Evolutionary conservation across 2,113 vertebrate species (phyloP).

Genomic region (Pseudopipra pipra): DNA sequence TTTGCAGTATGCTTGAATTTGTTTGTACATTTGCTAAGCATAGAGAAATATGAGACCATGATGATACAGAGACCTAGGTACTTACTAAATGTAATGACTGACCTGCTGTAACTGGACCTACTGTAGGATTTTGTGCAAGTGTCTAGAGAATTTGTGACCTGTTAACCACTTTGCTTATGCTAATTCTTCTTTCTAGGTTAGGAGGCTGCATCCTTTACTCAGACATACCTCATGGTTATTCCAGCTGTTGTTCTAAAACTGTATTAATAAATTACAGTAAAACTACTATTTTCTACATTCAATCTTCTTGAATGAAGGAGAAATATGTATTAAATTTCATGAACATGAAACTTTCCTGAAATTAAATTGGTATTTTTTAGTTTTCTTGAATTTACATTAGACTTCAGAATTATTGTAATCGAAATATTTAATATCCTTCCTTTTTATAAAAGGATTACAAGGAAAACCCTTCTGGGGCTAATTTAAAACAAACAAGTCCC

Average conservation of each 20-base stretch:
- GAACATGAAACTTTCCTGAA: not conserved
- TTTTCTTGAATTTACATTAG: not conserved
- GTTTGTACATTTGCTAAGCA: not conserved
- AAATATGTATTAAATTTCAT: not conserved
- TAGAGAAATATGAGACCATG: not conserved
- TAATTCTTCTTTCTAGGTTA: not conserved
- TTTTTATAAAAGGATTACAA: not conserved
- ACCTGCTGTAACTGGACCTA: not conserved
- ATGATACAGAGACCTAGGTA: not conserved
- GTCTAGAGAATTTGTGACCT: not conserved
- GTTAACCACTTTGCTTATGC: not conserved
- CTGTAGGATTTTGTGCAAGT: not conserved
- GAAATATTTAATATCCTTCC: not conserved
- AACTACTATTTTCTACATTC: not conserved
- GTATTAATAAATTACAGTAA: not conserved
- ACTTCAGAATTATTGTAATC: not conserved
- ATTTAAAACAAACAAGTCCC: not conserved
- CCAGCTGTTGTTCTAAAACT: not conserved
- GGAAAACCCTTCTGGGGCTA: not conserved
- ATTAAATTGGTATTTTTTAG: not conserved
- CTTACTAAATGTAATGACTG: not conserved
- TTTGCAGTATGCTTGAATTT: not conserved
- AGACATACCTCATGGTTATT: not conserved
- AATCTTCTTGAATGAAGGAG: not conserved
- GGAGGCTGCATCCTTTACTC: not conserved